Percentiles rank a stretch among this genome's conserved stretches.
These are phyloP conservation scores for Corydoras maculifer DNA, from an alignment of 2,113 vertebrate species.

Conservation along the genomic window DNA sequence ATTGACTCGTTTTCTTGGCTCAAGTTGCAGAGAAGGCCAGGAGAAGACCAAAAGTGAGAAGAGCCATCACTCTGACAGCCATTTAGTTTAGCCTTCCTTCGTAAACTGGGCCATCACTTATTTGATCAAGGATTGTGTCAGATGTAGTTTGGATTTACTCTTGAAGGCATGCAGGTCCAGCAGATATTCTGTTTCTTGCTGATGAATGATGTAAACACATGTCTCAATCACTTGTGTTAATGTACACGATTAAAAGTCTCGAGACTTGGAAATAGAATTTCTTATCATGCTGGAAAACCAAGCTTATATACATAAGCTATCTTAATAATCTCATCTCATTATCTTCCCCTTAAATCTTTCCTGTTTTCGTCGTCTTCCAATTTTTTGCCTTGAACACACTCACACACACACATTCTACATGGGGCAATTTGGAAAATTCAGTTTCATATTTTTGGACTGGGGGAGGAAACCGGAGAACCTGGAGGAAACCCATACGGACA, in stretches of 20 bases:
- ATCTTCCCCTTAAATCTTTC: not conserved
- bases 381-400: too few species aligned
- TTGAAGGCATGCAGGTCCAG: constrained; percentile 6
- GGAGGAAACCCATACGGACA: too few species aligned
- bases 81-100: constrained; percentile 15
- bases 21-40: constrained; percentile 7
- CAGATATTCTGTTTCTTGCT: not conserved
- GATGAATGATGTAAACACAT: not conserved
- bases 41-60: constrained; percentile 15
- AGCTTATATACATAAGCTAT: not conserved
- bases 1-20: constrained; percentile 42
- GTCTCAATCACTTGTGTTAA: too few species aligned
- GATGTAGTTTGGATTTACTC: constrained; percentile 5
- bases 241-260: too few species aligned
- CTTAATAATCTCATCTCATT: too few species aligned
- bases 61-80: constrained; percentile 8
- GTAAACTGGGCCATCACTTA: constrained; percentile 12
- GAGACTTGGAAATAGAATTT: too few species aligned
- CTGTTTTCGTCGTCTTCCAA: not conserved
- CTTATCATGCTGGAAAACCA: too few species aligned
- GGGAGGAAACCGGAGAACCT: too few species aligned
- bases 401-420: too few species aligned
- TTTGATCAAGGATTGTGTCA: constrained; percentile 9
- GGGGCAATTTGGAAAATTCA: too few species aligned
- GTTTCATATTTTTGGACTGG: too few species aligned